Percentiles rank a stretch among this genome's conserved stretches.
phyloP scores from a whole-genome alignment of 2,113 vertebrate genomes.

The Ophthalmolycus amberensis region DNA sequence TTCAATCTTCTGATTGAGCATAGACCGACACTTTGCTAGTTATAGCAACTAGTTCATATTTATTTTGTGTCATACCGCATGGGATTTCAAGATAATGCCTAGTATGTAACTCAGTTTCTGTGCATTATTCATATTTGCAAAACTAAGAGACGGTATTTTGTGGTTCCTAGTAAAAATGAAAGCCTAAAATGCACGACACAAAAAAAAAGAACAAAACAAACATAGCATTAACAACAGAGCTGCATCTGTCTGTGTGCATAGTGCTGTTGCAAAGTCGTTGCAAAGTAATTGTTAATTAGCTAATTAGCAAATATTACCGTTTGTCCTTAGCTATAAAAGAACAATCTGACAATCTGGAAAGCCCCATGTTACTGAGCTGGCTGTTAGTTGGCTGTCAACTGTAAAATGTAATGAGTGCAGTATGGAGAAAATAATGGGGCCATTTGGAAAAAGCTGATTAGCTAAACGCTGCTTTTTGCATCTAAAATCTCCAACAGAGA shows the following conservation, averaged over 20 bases:
- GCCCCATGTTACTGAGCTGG: neutral
- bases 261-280: neutral
- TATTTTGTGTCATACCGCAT: neutral
- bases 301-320: neutral
- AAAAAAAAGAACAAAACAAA: neutral
- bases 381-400: neutral
- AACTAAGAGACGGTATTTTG: neutral
- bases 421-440: neutral
- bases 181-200: neutral
- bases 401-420: neutral
- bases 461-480: neutral
- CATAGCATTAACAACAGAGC: neutral
- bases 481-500: neutral
- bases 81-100: neutral
- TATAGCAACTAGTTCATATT: neutral
- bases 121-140: neutral
- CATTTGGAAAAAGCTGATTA: neutral
- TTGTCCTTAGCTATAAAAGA: neutral
- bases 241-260: neutral
- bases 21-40: neutral
- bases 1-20: neutral
- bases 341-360: neutral
- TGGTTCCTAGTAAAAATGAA: neutral
- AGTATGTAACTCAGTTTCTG: neutral
- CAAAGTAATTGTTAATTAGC: constrained; percentile 9